These are phyloP conservation scores for Ciconia boyciana DNA, from an alignment of 2,113 vertebrate genomes.

Conservation along the genomic window DNA sequence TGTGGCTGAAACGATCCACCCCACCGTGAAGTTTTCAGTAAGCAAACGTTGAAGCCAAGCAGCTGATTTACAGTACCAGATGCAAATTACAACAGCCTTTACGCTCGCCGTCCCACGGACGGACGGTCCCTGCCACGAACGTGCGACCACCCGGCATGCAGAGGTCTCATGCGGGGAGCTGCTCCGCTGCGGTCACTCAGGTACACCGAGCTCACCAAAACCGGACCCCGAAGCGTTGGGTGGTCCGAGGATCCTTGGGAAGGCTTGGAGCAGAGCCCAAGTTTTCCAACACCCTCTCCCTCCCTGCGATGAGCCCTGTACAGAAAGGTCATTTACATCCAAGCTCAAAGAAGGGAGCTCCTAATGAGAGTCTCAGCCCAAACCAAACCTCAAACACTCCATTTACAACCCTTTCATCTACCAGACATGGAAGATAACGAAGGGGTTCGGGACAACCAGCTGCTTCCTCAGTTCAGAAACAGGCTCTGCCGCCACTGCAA, in stretches of 20 bases:
- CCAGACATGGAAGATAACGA: not conserved
- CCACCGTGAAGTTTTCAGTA: rapidly evolving
- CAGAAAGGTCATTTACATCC: not conserved
- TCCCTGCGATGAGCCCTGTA: not conserved
- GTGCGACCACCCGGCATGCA: rapidly evolving
- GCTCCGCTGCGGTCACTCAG: rapidly evolving
- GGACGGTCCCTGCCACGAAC: rapidly evolving
- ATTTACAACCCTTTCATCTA: not conserved
- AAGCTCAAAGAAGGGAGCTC: not conserved
- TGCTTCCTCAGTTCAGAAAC: not conserved
- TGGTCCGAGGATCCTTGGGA: not conserved
- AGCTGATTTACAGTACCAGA: not conserved
- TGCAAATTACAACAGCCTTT: not conserved
- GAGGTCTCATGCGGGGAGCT: rapidly evolving
- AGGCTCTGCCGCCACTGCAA: not conserved
- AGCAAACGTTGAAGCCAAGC: not conserved
- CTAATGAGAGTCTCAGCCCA: not conserved
- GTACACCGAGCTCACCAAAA: rapidly evolving
- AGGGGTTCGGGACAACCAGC: not conserved
- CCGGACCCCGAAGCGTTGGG: rapidly evolving
- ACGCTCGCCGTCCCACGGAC: rapidly evolving
- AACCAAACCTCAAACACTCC: not conserved
- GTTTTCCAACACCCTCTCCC: not conserved
- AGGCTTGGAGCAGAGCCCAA: not conserved
- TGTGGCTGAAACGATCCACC: not conserved